Evolutionary conservation across 2,888 invertebrate genomes (phyloP).

Genomic region (Plemyria rubiginata): DNA sequence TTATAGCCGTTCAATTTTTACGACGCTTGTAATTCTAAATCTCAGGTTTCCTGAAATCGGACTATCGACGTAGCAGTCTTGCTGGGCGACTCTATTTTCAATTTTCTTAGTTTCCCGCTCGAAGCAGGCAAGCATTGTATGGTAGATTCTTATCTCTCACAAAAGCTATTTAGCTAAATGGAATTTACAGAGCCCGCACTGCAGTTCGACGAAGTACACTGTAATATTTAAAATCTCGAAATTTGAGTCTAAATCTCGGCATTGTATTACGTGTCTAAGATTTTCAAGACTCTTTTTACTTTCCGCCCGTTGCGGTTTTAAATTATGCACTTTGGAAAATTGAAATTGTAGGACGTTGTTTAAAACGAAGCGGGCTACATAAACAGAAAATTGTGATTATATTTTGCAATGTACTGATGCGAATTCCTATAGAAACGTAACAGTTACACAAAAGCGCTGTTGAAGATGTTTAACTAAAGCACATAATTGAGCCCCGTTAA

Average conservation of each 20-base stretch:
- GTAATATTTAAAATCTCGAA: constrained; percentile 84
- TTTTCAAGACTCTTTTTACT: constrained; percentile 64
- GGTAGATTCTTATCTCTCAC: constrained; percentile 83
- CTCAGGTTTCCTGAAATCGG: constrained; percentile 79
- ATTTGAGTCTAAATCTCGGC: constrained; percentile 76
- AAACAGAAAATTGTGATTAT: constrained; percentile 44
- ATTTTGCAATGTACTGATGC: constrained; percentile 45
- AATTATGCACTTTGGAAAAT: constrained; percentile 72
- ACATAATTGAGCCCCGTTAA: constrained; percentile 80
- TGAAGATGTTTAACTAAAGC: constrained; percentile 73
- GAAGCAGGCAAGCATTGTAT: constrained; percentile 81
- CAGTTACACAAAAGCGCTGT: constrained; percentile 69
- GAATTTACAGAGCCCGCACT: constrained; percentile 84
- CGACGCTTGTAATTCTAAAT: constrained; percentile 76
- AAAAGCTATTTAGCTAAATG: constrained; percentile 85
- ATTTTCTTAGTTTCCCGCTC: constrained; percentile 83
- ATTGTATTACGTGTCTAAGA: constrained; percentile 77
- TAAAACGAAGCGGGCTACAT: constrained; percentile 43
- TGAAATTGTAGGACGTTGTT: constrained; percentile 56
- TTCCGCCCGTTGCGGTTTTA: constrained; percentile 54
- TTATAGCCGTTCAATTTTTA: constrained; percentile 77
- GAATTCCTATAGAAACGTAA: constrained; percentile 51
- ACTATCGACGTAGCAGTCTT: constrained; percentile 75
- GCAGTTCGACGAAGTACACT: constrained; percentile 83
- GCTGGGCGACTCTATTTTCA: constrained; percentile 83